Base-by-base conservation (phyloP, 2,113 vertebrate species). In the Anguilla japonica region DNA sequence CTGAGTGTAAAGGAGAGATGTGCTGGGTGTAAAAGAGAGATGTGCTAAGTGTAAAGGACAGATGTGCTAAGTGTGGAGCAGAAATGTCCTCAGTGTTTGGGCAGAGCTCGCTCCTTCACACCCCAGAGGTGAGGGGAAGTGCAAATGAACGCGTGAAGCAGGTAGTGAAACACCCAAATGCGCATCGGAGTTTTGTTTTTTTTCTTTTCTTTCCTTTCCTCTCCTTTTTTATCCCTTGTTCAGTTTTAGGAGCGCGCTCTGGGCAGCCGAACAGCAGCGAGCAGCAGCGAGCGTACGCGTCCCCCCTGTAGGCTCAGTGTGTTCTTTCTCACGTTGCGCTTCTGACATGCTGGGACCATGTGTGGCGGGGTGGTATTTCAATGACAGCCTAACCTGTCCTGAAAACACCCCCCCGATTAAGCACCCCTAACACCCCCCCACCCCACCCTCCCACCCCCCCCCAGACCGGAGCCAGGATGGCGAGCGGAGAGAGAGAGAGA, bases 391-490 rank as follows among this genome's bases (percentile, higher is more conserved):
- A 90, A 92, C 90, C 89, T 91, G 90, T 90, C 85, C 85, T 90
- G 83, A 11, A 43, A 79, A 87, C 89, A 84, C 75, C 83, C 46
- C 83, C 43, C 84, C 85, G 78, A 79, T 85, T 82, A 56, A 92
- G 82, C 90, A 81, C 84, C 0, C 13, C 82, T 83, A 86, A 93
- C 92, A 92, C 91, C 92, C 91, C 89, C 91, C 84, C 88, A 87
- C 87, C 60, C 90, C 89, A n/a, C n/a, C n/a, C n/a, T n/a, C 3
- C 90, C 88, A 90, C 89, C 20, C 80, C 14, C 81, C 43, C n/a
- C 3, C 1, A 5, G 71, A 29, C 71, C 43, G 50, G 67, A 79
- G 84, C 84, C n/a, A 22, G 67, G 71, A n/a, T 46, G 43, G 43
- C 43, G 53, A 34, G 43, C 84, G 3, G 22, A 46, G 29, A n/a